Evolutionary conservation across 2,113 vertebrate species (phyloP).

Genomic region (Elachura formosa): DNA sequence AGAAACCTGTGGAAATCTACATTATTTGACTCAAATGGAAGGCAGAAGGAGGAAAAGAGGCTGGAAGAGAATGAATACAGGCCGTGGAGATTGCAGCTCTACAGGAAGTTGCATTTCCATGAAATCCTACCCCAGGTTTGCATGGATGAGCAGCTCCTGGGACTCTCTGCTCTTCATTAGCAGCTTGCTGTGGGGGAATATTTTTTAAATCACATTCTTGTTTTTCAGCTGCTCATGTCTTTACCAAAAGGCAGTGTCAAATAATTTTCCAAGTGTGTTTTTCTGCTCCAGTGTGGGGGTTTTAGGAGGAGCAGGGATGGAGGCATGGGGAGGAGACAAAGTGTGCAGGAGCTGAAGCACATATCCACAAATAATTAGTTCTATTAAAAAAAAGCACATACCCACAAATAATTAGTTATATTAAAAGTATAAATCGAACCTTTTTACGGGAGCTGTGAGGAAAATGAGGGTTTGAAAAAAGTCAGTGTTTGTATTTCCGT

Average conservation of each 20-base stretch:
- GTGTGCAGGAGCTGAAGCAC: accelerated
- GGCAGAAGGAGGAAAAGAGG: neutral
- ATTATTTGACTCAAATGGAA: neutral
- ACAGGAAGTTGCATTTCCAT: neutral
- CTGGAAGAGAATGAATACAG: neutral
- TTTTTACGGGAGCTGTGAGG: neutral
- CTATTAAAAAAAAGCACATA: too few species aligned
- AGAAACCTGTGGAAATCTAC: accelerated
- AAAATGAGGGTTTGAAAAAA: neutral
- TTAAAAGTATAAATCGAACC: neutral
- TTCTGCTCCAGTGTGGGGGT: neutral
- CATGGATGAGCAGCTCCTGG: neutral
- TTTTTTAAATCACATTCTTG: neutral
- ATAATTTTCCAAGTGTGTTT: accelerated
- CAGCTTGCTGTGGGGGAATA: neutral
- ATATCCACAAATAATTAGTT: neutral
- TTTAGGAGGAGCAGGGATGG: neutral
- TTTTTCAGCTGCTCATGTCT: neutral
- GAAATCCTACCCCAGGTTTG: neutral
- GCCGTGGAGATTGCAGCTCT: neutral
- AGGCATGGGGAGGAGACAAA: neutral
- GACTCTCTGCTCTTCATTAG: neutral
- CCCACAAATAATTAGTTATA: neutral
- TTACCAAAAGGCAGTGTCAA: neutral
- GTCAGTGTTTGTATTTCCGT: neutral